These are phyloP conservation scores for Ginglymostoma cirratum DNA, from an alignment of 2,113 vertebrate genomes.

Conservation along the genomic window DNA sequence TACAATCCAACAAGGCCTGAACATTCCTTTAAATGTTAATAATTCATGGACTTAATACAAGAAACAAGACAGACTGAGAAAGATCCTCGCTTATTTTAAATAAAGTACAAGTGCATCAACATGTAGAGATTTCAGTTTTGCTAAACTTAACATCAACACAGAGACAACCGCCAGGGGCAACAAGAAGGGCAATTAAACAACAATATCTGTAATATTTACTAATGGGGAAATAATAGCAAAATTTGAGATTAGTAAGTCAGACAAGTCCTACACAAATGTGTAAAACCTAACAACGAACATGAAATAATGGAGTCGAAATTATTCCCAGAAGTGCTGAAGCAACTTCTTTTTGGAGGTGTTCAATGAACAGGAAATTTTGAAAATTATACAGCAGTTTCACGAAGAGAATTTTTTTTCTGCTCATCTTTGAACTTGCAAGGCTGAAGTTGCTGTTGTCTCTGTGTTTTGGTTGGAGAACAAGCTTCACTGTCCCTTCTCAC, in stretches of 20 bases:
- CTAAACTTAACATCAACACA: background rate
- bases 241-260: background rate
- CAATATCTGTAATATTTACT: background rate
- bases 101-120: background rate
- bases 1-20: background rate
- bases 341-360: background rate
- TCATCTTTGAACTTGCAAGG: background rate
- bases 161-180: background rate
- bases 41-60: background rate
- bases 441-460: background rate
- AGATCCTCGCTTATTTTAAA: background rate
- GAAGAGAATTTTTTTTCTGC: conserved; percentile 8
- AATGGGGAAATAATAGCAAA: background rate
- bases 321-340: background rate
- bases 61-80: background rate
- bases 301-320: background rate
- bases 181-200: background rate
- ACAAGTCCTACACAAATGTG: background rate
- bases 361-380: background rate
- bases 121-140: background rate
- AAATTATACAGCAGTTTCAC: conserved; percentile 20
- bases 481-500: background rate
- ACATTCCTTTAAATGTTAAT: background rate
- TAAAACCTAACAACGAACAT: background rate
- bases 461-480: background rate